phyloP scores from a whole-genome alignment of 1,140 invertebrate species.

The Trachymyrmex cornetzi region DNA sequence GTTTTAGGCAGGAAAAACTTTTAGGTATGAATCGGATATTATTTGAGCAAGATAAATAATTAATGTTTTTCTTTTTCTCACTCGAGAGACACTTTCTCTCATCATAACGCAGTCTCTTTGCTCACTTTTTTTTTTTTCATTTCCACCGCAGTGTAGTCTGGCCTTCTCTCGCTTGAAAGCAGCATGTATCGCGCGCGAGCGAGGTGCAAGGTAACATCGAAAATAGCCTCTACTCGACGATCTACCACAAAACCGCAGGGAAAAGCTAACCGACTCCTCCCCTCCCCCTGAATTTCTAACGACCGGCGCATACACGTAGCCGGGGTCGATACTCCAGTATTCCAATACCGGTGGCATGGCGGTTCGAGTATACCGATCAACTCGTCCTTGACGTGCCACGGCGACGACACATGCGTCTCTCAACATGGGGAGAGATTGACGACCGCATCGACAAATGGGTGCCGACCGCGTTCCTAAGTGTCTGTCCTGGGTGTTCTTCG shows the following conservation, averaged over 20 bases:
- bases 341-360: conserved; percentile 45
- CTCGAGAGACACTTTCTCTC: not conserved
- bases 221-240: conserved; percentile 61
- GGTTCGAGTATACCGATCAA: conserved; percentile 49
- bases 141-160: conserved; percentile 2
- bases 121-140: not conserved
- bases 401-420: conserved; percentile 71
- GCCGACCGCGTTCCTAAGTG: conserved; percentile 81
- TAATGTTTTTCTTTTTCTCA: not conserved
- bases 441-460: conserved; percentile 82
- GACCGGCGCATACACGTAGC: conserved; percentile 8
- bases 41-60: not conserved
- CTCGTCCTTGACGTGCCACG: conserved; percentile 78
- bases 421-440: conserved; percentile 85
- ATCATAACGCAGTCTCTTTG: not conserved
- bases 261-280: conserved; percentile 40
- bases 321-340: conserved; percentile 48
- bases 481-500: conserved; percentile 55
- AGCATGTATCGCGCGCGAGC: conserved; percentile 16
- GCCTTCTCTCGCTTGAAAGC: conserved; percentile 47
- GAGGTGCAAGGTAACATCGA: conserved; percentile 40
- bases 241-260: conserved; percentile 68
- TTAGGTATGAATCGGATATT: not conserved
- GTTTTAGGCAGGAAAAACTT: not conserved
- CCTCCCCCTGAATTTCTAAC: conserved; percentile 19